Evolutionary conservation across 1,140 invertebrate species (phyloP).

Genomic region (Zaprionus lachaisei): DNA sequence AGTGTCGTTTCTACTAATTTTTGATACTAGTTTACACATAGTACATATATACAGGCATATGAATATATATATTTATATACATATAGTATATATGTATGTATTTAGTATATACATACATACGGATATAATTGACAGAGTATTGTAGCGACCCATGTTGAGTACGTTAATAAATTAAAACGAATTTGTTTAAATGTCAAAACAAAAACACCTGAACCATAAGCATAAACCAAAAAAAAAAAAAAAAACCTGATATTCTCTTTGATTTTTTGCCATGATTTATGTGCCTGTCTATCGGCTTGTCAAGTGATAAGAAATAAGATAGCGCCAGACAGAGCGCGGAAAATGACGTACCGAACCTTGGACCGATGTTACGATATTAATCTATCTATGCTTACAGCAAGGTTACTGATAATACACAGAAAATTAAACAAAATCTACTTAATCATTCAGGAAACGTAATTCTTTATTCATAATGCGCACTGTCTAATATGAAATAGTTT

Average conservation of each 20-base stretch:
- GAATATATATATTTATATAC: conserved; percentile 48
- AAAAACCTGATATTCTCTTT: conserved; percentile 20
- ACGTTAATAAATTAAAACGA: conserved; percentile 81
- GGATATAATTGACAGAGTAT: conserved; percentile 69
- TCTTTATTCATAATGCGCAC: background rate
- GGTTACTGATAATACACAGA: conserved; percentile 5
- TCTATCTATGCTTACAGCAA: conserved; percentile 23
- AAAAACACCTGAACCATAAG: conserved; percentile 33
- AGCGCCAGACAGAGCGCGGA: background rate
- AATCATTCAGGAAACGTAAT: conserved; percentile 8
- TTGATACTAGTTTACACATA: conserved; percentile 82
- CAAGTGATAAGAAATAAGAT: conserved; percentile 8
- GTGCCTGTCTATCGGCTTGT: conserved; percentile 21
- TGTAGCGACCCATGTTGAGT: conserved; percentile 77
- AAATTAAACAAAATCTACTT: conserved; percentile 10
- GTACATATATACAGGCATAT: conserved; percentile 50
- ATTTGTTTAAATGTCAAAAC: conserved; percentile 78
- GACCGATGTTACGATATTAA: conserved; percentile 31
- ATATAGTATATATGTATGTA: conserved; percentile 58
- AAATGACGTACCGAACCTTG: conserved; percentile 37
- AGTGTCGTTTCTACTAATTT: conserved; percentile 81
- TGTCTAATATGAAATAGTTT: background rate
- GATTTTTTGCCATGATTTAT: conserved; percentile 33
- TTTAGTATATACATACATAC: conserved; percentile 57
- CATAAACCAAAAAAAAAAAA: conserved; percentile 14